Conservation (phyloP, 1,140 invertebrate species). For the Sinella curviseta region DNA sequence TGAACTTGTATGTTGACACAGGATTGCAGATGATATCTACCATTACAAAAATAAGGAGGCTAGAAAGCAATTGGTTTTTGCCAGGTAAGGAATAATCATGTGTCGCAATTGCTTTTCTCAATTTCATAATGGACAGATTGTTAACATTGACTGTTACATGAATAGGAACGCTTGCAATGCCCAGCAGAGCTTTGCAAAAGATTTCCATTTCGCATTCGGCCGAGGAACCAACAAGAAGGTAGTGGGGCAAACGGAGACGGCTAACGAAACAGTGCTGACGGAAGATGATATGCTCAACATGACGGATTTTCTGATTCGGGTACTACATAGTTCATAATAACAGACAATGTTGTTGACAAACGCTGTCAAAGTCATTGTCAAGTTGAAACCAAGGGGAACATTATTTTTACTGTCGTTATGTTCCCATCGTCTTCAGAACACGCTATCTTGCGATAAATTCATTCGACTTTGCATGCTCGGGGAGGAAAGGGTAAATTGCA, state of each 20-base stretch:
- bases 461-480: conserved; percentile 30
- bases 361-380: too few relatives aligned
- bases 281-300: not conserved
- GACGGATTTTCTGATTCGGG: conserved; percentile 6
- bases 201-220: conserved; percentile 27
- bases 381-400: too few relatives aligned
- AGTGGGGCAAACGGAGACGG: not conserved
- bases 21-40: not conserved
- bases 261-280: not conserved
- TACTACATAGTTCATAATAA: not conserved
- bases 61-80: not conserved
- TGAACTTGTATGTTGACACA: too few relatives aligned
- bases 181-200: conserved; percentile 31
- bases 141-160: not conserved
- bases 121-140: not conserved
- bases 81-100: not conserved
- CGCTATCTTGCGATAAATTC: conserved; percentile 34
- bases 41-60: not conserved
- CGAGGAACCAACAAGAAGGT: conserved; percentile 23
- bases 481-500: conserved; percentile 2
- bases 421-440: conserved; percentile 11
- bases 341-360: too few relatives aligned
- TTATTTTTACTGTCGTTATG: not conserved
- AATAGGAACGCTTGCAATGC: conserved; percentile 21
- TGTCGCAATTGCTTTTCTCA: not conserved